These are phyloP conservation scores for Falco punctatus DNA, from an alignment of 2,113 vertebrate species.

Conservation along the genomic window DNA sequence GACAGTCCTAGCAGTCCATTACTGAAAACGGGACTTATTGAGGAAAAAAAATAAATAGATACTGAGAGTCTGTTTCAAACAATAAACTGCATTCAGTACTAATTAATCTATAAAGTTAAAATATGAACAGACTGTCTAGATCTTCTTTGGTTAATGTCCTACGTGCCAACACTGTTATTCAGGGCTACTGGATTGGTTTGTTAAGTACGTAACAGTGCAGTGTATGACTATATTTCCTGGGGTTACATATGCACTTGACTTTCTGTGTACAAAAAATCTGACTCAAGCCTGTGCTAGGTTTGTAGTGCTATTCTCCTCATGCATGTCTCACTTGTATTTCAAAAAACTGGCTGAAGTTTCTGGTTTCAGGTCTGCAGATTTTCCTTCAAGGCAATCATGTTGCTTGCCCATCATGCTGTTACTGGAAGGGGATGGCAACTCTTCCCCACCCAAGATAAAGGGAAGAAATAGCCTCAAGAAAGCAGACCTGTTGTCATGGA, in stretches of 20 bases:
- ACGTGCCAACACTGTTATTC: not conserved
- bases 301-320: not conserved
- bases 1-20: not conserved
- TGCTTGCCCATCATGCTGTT: not conserved
- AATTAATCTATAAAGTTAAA: not conserved
- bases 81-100: not conserved
- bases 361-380: not conserved
- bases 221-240: not conserved
- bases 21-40: not conserved
- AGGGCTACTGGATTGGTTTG: not conserved
- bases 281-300: not conserved
- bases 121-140: not conserved
- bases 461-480: conserved; percentile 35
- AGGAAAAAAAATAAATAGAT: not conserved
- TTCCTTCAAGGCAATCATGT: not conserved
- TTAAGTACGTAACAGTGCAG: not conserved
- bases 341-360: not conserved
- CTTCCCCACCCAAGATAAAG: conserved; percentile 4
- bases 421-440: conserved; percentile 6
- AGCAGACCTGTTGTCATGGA: conserved; percentile 49
- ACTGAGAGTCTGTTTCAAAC: not conserved
- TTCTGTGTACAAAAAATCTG: not conserved
- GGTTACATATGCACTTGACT: not conserved
- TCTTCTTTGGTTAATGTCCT: not conserved
- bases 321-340: not conserved